These are phyloP conservation scores for Drosophila setifemur DNA, from an alignment of 1,140 invertebrate genomes.

Conservation along the genomic window DNA sequence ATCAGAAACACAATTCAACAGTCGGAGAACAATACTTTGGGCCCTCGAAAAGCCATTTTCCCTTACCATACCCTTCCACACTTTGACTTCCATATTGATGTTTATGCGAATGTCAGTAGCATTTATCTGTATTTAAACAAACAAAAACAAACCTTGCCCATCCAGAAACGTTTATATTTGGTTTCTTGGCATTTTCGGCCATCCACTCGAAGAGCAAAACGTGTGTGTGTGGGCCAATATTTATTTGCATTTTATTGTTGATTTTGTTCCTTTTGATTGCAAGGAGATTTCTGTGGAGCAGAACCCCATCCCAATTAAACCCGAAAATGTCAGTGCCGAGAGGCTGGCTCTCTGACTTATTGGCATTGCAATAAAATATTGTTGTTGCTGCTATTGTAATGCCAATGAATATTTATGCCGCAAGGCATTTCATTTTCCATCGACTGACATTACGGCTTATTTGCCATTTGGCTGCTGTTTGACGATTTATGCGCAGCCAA, in stretches of 20 bases:
- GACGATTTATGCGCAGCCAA: slow-evolving; percentile 60
- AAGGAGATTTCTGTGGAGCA: slow-evolving; percentile 16
- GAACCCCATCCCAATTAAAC: slow-evolving; percentile 36
- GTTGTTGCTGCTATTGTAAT: slow-evolving; percentile 57
- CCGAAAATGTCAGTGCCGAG: slow-evolving; percentile 65
- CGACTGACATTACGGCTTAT: slow-evolving; percentile 60
- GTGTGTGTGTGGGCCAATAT: slow-evolving; percentile 47
- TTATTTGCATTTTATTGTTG: slow-evolving; percentile 80
- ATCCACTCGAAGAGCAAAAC: slow-evolving; percentile 28
- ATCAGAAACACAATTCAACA: slow-evolving; percentile 59
- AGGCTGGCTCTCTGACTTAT: slow-evolving; percentile 38
- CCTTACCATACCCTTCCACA: slow-evolving; percentile 4
- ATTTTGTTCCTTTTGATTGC: slow-evolving; percentile 78
- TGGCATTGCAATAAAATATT: slow-evolving; percentile 55
- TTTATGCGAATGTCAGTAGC: slow-evolving; percentile 65
- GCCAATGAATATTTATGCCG: slow-evolving; percentile 73
- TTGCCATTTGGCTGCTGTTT: slow-evolving; percentile 45
- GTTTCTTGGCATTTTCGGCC: slow-evolving; percentile 70
- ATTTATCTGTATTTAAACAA: slow-evolving; percentile 78
- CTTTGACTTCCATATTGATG: slow-evolving; percentile 15
- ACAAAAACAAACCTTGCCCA: slow-evolving; percentile 60
- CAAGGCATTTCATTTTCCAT: slow-evolving; percentile 68
- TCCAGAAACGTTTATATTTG: slow-evolving; percentile 70
- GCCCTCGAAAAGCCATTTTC: neutral
- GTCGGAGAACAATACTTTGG: neutral